Evolutionary conservation across 2,113 vertebrate species (phyloP).

Genomic region (Ancistrus triradiatus): DNA sequence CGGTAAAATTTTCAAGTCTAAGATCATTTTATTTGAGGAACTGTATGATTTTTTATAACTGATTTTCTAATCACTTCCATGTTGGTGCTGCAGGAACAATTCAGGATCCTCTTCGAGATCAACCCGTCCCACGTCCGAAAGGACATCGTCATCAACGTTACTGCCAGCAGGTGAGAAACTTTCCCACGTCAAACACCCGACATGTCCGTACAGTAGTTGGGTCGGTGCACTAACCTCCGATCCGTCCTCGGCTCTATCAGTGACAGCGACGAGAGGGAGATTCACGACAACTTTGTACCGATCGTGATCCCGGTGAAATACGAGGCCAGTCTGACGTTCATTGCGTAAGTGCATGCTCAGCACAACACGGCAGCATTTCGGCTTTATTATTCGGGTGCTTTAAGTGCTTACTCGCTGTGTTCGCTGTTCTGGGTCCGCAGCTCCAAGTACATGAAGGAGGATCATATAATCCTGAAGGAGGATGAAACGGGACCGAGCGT

Average conservation of each 20-base stretch:
- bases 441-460: slow-evolving; percentile 61
- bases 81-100: slow-evolving; percentile 72
- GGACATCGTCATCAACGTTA: slow-evolving; percentile 76
- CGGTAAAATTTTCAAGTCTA: too few species aligned
- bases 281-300: slow-evolving; percentile 73
- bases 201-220: too few species aligned
- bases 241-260: too few species aligned
- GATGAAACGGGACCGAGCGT: slow-evolving; percentile 70
- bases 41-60: too few species aligned
- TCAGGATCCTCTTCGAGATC: slow-evolving; percentile 83
- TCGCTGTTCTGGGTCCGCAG: slow-evolving; percentile 19
- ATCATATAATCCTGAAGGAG: slow-evolving; percentile 75
- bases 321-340: slow-evolving; percentile 78
- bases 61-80: too few species aligned
- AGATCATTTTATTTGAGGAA: too few species aligned
- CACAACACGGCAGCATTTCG: not conserved
- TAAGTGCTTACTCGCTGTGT: not conserved
- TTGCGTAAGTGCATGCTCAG: slow-evolving; percentile 67
- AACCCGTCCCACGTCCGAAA: slow-evolving; percentile 74
- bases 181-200: not conserved
- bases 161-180: slow-evolving; percentile 76
- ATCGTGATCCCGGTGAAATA: slow-evolving; percentile 84
- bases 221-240: too few species aligned
- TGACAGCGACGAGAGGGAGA: slow-evolving; percentile 84
- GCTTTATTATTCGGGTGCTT: not conserved